Evolutionary conservation across 92 coral and sea anemone species (phyloP).

Genomic region (Parazoanthus atlanticus): DNA sequence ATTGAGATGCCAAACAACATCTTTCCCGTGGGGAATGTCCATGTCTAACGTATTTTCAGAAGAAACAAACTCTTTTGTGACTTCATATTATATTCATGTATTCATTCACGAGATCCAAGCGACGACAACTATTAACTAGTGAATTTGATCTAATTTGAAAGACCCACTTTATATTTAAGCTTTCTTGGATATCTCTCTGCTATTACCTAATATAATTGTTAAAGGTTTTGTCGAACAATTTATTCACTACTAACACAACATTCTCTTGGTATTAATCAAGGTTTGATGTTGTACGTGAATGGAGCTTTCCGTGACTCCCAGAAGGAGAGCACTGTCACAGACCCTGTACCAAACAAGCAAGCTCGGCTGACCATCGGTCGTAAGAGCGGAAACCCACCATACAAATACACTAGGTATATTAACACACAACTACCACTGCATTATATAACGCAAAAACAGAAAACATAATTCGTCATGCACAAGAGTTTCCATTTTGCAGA

Average conservation of each 20-base stretch:
- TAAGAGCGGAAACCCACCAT: constrained; percentile 92
- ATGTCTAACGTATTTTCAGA: too few relatives aligned
- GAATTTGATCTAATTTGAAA: not conserved
- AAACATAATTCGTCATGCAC: too few relatives aligned
- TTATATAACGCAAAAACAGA: not conserved
- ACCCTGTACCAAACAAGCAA: constrained; percentile 89
- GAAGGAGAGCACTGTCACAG: constrained; percentile 75
- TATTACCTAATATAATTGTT: too few relatives aligned
- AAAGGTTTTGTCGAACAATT: not conserved
- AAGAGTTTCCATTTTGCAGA: too few relatives aligned
- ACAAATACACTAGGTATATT: constrained; percentile 85
- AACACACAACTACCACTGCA: not conserved
- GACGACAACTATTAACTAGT: not conserved
- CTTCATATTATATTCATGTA: too few relatives aligned
- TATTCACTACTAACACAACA: not conserved
- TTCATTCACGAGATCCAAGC: not conserved
- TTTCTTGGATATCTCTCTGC: too few relatives aligned
- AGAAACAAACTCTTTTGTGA: too few relatives aligned
- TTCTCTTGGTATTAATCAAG: not conserved
- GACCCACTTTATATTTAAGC: not conserved
- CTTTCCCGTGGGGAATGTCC: too few relatives aligned
- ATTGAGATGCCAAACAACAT: not conserved
- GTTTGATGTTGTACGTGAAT: constrained; percentile 88
- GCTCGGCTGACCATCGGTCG: constrained; percentile 94
- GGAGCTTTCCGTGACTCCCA: constrained; percentile 98